phyloP scores from a whole-genome alignment of 2,888 invertebrate species.

The Altica lythri region DNA sequence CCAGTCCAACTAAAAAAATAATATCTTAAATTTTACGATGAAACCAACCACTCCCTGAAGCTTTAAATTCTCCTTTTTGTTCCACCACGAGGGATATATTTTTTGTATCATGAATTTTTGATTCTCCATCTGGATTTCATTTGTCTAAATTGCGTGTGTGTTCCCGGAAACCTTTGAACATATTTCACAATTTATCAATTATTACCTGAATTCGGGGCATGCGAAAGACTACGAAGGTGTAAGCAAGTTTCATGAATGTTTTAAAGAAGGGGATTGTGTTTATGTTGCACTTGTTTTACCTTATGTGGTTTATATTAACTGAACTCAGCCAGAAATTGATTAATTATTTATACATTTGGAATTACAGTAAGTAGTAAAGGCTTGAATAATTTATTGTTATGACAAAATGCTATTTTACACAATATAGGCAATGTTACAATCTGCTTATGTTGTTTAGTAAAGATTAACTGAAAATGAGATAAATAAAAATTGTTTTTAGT shows the following conservation, averaged over 20 bases:
- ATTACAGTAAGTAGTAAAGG: too few relatives aligned
- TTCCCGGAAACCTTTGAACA: not conserved
- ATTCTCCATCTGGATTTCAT: conserved; percentile 13
- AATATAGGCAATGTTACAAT: too few relatives aligned
- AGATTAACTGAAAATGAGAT: too few relatives aligned
- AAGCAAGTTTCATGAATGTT: conserved; percentile 4
- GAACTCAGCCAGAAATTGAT: too few relatives aligned
- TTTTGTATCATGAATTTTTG: conserved; percentile 15
- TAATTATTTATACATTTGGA: too few relatives aligned
- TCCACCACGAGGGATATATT: conserved; percentile 3
- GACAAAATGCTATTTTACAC: too few relatives aligned
- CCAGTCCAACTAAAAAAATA: too few relatives aligned
- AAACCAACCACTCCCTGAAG: not conserved
- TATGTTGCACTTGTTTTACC: not conserved
- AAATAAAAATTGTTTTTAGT: too few relatives aligned
- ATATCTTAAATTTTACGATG: too few relatives aligned
- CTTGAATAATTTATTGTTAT: too few relatives aligned
- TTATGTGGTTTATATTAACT: not conserved
- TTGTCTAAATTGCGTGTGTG: conserved; percentile 13
- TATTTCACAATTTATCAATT: conserved; percentile 14
- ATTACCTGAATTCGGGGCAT: not conserved
- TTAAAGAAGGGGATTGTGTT: not conserved
- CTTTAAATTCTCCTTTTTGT: conserved; percentile 6
- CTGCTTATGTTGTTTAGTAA: too few relatives aligned
- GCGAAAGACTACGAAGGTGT: not conserved